Evolutionary conservation across 2,888 invertebrate genomes (phyloP).

Genomic region (Pogonocherus hispidulus): DNA sequence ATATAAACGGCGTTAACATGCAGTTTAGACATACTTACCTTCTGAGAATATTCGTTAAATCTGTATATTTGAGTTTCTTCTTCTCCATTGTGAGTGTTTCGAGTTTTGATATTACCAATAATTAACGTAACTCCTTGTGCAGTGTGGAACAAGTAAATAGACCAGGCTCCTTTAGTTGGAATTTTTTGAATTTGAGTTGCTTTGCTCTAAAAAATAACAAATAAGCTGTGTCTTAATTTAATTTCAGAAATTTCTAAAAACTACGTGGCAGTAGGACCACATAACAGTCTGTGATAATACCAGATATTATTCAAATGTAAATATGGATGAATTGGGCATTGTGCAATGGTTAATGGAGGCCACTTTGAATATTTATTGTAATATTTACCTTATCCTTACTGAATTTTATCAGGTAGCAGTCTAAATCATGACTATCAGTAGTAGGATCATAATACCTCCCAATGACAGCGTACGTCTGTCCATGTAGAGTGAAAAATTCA

Average conservation of each 20-base stretch:
- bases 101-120: conserved; percentile 56
- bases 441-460: conserved; percentile 60
- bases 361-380: no score
- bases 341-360: no score
- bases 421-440: conserved; percentile 56
- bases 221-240: background rate
- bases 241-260: no score
- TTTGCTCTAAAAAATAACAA: conserved; percentile 51
- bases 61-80: conserved; percentile 56
- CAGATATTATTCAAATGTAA: no score
- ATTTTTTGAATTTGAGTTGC: conserved; percentile 60
- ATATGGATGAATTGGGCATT: no score
- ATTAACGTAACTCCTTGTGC: conserved; percentile 62
- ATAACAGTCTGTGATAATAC: no score
- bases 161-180: conserved; percentile 56
- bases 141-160: conserved; percentile 59
- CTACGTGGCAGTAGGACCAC: no score
- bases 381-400: conserved; percentile 54
- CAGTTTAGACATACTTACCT: conserved; percentile 48
- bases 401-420: conserved; percentile 59
- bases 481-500: conserved; percentile 60
- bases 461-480: conserved; percentile 59
- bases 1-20: background rate
- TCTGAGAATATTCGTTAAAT: conserved; percentile 55
- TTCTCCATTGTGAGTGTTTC: conserved; percentile 33